Evolutionary conservation across 2,888 invertebrate species (phyloP).

Genomic region (Pandemis corylana): DNA sequence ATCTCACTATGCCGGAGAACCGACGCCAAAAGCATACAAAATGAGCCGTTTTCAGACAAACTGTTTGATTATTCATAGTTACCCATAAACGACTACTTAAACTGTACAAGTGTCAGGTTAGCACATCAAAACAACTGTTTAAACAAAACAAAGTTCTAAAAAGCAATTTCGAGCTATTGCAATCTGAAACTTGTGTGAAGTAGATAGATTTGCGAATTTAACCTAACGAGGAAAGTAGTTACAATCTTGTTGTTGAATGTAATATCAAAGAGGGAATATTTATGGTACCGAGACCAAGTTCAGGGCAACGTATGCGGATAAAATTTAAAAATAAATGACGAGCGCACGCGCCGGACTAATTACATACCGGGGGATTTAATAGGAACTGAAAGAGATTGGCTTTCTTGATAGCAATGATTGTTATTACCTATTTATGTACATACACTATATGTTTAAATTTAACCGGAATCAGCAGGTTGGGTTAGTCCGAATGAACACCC

Average conservation of each 20-base stretch:
- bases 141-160: not conserved
- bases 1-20: not conserved
- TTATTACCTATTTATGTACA: too few relatives aligned
- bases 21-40: not conserved
- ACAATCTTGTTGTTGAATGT: not conserved
- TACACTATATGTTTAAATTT: too few relatives aligned
- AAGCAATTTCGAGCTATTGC: not conserved
- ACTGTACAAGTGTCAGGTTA: not conserved
- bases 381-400: not conserved
- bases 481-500: too few relatives aligned
- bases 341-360: constrained; percentile 50
- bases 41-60: not conserved
- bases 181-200: not conserved
- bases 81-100: not conserved
- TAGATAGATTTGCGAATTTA: not conserved
- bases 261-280: constrained; percentile 38
- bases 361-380: constrained; percentile 17
- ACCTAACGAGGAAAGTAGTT: not conserved
- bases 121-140: not conserved
- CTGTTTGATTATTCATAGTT: constrained; percentile 1
- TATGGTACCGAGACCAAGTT: constrained; percentile 54
- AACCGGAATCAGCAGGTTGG: too few relatives aligned
- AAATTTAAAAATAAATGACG: constrained; percentile 46
- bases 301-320: constrained; percentile 53
- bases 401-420: constrained; percentile 9